These are phyloP conservation scores for Drosophila pallidifrons DNA, from an alignment of 1,140 invertebrate species.

Conservation along the genomic window DNA sequence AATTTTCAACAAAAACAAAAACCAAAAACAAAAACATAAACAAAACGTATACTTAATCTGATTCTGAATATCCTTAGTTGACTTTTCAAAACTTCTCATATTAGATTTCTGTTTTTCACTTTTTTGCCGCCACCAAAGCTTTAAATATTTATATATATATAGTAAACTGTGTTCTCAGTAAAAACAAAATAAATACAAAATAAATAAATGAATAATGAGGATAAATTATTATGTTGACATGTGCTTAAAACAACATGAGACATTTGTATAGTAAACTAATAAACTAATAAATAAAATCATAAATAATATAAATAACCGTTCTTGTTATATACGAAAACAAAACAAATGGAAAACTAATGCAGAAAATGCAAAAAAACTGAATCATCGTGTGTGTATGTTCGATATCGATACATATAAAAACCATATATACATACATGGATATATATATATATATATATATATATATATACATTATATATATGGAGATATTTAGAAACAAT, in stretches of 20 bases:
- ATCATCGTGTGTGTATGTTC: slow-evolving; percentile 75
- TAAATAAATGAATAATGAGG: slow-evolving; percentile 62
- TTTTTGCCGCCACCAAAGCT: slow-evolving; percentile 78
- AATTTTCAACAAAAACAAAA: slow-evolving; percentile 46
- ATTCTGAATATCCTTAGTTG: slow-evolving; percentile 29
- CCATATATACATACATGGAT: slow-evolving; percentile 42
- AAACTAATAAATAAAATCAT: slow-evolving; percentile 42
- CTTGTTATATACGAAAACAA: slow-evolving; percentile 72
- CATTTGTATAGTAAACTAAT: slow-evolving; percentile 79
- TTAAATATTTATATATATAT: slow-evolving; percentile 77
- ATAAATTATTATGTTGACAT: slow-evolving; percentile 13
- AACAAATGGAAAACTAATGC: slow-evolving; percentile 15
- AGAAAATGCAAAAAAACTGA: slow-evolving; percentile 43
- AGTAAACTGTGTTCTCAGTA: slow-evolving; percentile 78
- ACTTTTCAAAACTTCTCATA: slow-evolving; percentile 9
- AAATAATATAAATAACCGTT: slow-evolving; percentile 56
- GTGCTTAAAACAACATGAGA: slow-evolving; percentile 42
- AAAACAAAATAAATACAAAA: slow-evolving; percentile 48
- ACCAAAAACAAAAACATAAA: no score
- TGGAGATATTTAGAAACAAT: slow-evolving; percentile 40
- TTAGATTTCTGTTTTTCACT: slow-evolving; percentile 39
- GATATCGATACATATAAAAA: slow-evolving; percentile 32
- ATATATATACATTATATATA: slow-evolving; percentile 45
- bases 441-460: slow-evolving; percentile 52
- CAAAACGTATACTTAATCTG: slow-evolving; percentile 2